Base-by-base conservation (phyloP, 2,888 invertebrate species). In the Strigamia maritima region DNA sequence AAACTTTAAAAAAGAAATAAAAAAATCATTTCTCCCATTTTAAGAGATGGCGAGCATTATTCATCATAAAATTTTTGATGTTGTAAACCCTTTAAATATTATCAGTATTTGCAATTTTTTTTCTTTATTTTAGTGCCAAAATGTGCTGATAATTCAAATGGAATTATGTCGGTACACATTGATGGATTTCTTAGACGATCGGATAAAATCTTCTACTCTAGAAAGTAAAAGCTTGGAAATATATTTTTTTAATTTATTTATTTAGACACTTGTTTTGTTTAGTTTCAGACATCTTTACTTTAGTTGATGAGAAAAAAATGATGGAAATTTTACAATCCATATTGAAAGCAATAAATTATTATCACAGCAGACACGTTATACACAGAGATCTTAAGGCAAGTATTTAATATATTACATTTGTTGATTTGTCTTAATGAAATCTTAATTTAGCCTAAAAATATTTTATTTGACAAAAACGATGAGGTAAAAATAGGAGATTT, bases 401-500 rank as follows among this genome's bases (percentile, higher is more conserved):
- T 12, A 38, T 24, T 7, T n/a, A n/a, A n/a, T n/a, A n/a, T n/a
- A n/a, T n/a, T n/a, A n/a, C 8, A 31, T 19, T 31, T 19, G 31
- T 16, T 49, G 12, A 2, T 38, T 70, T 26, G 74, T 28, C 31
- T 35, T 7, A 78, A 16, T 70, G 28, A 14, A 16, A 70, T 49
- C 12, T 75, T 38, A 7, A 28, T 31, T 28, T 44, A 77, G 76
- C 79, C 79, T 4, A 40, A 26, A n/a, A 79, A 79, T 79, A 65
- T 79, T 60, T 77, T 79, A 22, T 60, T 77, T n/a, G 79, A 77
- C n/a, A 60, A 35, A 31, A 44, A 79, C n/a, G 19, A 26, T 22
- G 10, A 77, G n/a, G 26, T 77, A n/a, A 79, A 79, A 77, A 77
- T 79, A 24, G 79, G 79, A n/a, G 79, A 79, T 65, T 79, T 79